Evolutionary conservation across 2,113 vertebrate species (phyloP), one percentile per base, ranked within the genome.

Genomic region (Protobothrops flavoviridis): DNA sequence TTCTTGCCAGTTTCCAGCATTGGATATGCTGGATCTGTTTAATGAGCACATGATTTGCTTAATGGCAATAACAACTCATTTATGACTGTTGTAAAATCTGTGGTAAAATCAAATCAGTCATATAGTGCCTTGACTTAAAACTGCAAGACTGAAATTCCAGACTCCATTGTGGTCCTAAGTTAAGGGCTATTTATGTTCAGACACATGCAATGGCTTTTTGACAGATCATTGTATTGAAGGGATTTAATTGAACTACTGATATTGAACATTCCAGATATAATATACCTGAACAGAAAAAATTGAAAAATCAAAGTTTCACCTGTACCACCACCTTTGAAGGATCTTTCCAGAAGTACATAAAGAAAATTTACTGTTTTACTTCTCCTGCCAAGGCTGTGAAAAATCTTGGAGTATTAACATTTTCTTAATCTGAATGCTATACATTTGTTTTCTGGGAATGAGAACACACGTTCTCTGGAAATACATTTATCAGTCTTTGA

Each of bases 291-390:
- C 74, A 81, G 74, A 81, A 69, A 69, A n/a, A 69, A 21, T 3
- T 39, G 74, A 81, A 81, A 43, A 81, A 39, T 39, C 69, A 81
- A 39, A 81, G 74, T 43, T 43, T 81, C 0, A 21, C 8, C 7
- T 20, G 45, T 29, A 53, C 23, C 45, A 29, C 45, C 4, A 53
- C 13, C 50, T 8, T 0, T 81, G 33, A 0, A 13, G 20, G 61
- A 55, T 52, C 20, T 57, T 92, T 93, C 33, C 2, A 0, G 23
- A 45, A 85, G 88, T 23, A 9, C 52, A 43, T 90, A 93, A 61
- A 59, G 69, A 87, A 91, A 87, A n/a, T 92, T 50, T 69, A 23
- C 45, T 33, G 13, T 69, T 45, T 85, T 57, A 53, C 5, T 17
- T 57, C 23, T 50, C 43, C 39, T 59, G 10, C 10, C 29, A n/a